These are phyloP conservation scores for Mallateleia sp. DNA, from an alignment of 2,888 invertebrate genomes.

Conservation along the genomic window DNA sequence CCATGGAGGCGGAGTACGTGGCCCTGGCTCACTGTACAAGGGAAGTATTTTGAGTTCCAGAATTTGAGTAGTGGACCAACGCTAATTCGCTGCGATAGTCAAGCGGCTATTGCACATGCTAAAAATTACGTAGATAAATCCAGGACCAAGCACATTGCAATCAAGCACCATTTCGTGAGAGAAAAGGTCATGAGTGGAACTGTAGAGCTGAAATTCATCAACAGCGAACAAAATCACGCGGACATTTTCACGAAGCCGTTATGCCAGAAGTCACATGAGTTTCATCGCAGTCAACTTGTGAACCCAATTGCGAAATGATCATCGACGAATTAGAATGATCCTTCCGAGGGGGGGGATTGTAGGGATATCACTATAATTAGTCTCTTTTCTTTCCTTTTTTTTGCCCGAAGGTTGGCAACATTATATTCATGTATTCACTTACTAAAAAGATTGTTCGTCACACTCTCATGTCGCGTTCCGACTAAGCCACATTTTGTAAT, in stretches of 20 bases:
- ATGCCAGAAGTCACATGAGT: not conserved
- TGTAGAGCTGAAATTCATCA: not conserved
- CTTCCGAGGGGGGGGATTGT: slow-evolving; percentile 13
- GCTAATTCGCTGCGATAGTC: slow-evolving; percentile 25
- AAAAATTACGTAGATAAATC: slow-evolving; percentile 26
- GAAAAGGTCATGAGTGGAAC: slow-evolving; percentile 5
- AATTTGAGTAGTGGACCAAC: slow-evolving; percentile 5
- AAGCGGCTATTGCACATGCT: slow-evolving; percentile 41
- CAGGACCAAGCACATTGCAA: slow-evolving; percentile 39
- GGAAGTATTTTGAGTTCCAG: slow-evolving; percentile 45
- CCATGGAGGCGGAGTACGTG: slow-evolving; percentile 68
- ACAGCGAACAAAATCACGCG: not conserved
- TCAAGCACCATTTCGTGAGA: slow-evolving; percentile 36
- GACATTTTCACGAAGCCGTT: not conserved
- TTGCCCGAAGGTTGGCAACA: not conserved
- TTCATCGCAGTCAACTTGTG: not conserved
- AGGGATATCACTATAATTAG: not conserved
- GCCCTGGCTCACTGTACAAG: slow-evolving; percentile 39
- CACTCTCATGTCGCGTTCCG: too few relatives aligned
- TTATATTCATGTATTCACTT: not conserved
- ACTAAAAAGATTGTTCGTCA: too few relatives aligned
- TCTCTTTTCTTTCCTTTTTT: not conserved
- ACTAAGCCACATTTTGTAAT: too few relatives aligned
- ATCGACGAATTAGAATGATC: not conserved
- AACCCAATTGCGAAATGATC: not conserved